Base-by-base conservation (phyloP, 2,888 invertebrate genomes). In the Caenorhabditis angaria region DNA sequence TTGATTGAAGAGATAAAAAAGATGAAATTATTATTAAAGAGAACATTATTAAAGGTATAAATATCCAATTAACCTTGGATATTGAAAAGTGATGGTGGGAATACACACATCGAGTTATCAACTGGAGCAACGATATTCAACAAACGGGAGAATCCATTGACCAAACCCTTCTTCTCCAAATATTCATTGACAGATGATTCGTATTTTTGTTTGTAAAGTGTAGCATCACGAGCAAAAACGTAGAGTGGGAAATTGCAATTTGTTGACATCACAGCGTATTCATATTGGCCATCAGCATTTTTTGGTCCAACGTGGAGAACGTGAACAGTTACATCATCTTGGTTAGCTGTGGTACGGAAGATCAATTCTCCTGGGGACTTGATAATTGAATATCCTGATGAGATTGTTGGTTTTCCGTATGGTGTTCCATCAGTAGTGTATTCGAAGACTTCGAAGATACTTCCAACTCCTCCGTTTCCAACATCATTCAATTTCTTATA, bases 401-500 rank as follows among this genome's bases (percentile, higher is more conserved):
- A 83, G 70, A 87, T 87, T 59, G 80, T 81, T 18, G 87, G 87
- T 65, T 85, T 83, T 70, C 83, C 85, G 68, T 83, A 87, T 28
- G 87, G 87, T 20, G 86, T 87, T 55, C 87, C 87, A 59, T 86
- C 87, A n/a, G 87, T 87, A 8, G 85, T 83, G 79, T 87, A 88
- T 76, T 87, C 87, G 70, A 88, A 88, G 50, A 85, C 82, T 58
- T 88, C 86, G 69, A 87, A 85, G 61, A 87, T 81, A 1, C 85
- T 83, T 47, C 84, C 84, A 28, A 76, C 69, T 32, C 64, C 66
- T 27, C 85, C 86, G 51, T 80, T 78, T 66, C 82, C 84, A 20
- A 84, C 81, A 65, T 86, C 85, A 25, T 78, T 77, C 61, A 87
- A 66, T 68, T 86, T 87, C 66, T 87, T 87, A 78, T 87, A 87